phyloP scores from a whole-genome alignment of 2,113 vertebrate genomes.

The Orthonyx spaldingii region DNA sequence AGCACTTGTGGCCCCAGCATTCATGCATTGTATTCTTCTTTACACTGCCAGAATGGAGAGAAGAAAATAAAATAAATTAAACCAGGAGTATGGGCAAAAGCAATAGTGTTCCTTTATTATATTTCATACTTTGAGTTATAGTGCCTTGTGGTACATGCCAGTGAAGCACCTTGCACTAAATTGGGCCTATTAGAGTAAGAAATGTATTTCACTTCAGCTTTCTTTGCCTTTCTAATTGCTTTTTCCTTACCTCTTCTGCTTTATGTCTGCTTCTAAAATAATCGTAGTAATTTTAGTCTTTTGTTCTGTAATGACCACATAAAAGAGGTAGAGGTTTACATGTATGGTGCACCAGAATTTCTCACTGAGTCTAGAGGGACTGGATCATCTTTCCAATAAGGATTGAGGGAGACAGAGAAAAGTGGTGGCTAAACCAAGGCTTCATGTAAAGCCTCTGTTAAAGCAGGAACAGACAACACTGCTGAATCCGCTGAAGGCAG shows the following conservation, averaged over 20 bases:
- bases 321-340: background rate
- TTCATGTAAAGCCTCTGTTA: background rate
- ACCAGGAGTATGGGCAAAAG: background rate
- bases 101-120: background rate
- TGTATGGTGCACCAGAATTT: background rate
- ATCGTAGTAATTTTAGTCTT: background rate
- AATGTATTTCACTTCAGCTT: background rate
- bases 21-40: constrained; percentile 36
- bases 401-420: background rate
- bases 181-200: background rate
- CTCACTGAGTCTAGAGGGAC: background rate
- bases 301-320: background rate
- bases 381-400: background rate
- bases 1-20: constrained; percentile 27
- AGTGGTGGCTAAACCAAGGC: background rate
- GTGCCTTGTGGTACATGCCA: background rate
- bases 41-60: background rate
- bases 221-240: background rate
- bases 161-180: background rate
- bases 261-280: background rate
- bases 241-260: background rate
- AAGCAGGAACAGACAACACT: background rate
- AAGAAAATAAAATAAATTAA: constrained; percentile 7
- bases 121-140: background rate
- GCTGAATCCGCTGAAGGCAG: background rate